Evolutionary conservation across 2,888 invertebrate genomes (phyloP), one percentile per base, ranked within the genome.

Genomic region (Slavum lentiscoides): DNA sequence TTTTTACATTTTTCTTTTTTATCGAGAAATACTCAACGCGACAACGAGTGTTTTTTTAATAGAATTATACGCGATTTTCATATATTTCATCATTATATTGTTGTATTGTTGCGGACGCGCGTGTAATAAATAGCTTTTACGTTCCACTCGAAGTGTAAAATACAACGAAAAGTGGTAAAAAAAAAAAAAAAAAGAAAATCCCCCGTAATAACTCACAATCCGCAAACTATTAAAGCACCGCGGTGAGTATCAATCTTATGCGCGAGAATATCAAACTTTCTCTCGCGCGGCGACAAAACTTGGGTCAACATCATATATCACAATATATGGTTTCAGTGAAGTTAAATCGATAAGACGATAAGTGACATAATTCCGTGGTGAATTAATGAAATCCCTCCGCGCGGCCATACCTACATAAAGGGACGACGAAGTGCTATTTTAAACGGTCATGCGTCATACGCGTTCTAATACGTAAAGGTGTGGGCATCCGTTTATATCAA

Each of bases 281-380:
- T 43, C 61, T 68, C 43, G n/a, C 75, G 58, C 66, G 55, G 23
- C n/a, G 67, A 43, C 75, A 59, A 30, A 75, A 68, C 67, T 76
- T 49, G 67, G 59, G 75, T 76, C 67, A 76, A 76, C 67, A 30
- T 76, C 75, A 15, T 76, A 59, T 59, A 67, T 76, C 75, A 76
- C 75, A 67, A 67, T 43, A 30, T 30, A 30, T 15, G 13, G 55
- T 6, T n/a, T n/a, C n/a, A 15, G 59, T 76, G 75, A 76, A 76
- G 75, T 76, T 67, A 49, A 76, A 76, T 76, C 75, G 67, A 76
- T 76, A 68, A 59, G 43, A 76, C 75, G 43, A 76, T 76, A 68
- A 76, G 67, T 43, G 67, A 59, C 75, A 59, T 68, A 76, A 76
- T 76, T 76, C 67, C n/a, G n/a, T n/a, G 30, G 67, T 6, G 67